Evolutionary conservation across 2,888 invertebrate genomes (phyloP), one percentile per base, ranked within the genome.

Genomic region (Drosophila quinaria): DNA sequence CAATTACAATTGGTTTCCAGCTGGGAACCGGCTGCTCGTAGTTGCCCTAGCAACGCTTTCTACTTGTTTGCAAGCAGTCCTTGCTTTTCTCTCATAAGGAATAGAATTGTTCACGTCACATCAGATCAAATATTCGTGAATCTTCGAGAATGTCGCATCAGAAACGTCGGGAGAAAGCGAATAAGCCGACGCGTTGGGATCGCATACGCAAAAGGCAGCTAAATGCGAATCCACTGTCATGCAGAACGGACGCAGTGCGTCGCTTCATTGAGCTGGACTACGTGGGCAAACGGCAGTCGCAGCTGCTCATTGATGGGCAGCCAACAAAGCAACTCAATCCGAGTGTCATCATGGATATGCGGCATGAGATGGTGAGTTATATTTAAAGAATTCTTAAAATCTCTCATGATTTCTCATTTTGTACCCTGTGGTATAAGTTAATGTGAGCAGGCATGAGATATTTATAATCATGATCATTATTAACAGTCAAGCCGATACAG

Each of bases 141-240:
- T 33, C 11, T 3, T 11, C 15, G 41, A 22, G 22, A 35, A 88
- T 89, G 89, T 74, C 68, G 29, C 52, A 69, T n/a, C 37, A 17
- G 13, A 88, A 84, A 69, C 81, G 78, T 54, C 77, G 82, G 1
- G 84, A 87, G 0, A 91, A 89, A 63, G 50, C 78, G n/a, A 87
- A 80, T 13, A 93, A 92, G 63, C 91, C 90, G 19, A 91, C 91
- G 15, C 88, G 93, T 50, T 93, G 93, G 93, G 92, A 93, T 81
- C 91, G 92, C 49, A 93, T 93, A 55, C 85, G 92, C 4, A 93
- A 92, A 62, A 84, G 91, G n/a, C 81, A 91, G 25, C 64, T 80
- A 3, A 85, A 87, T 71, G 77, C 78, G 1, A 85, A 76, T 67
- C 47, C 70, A 0, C 37, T 78, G 44, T 74, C 61, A 0, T 64